Percentiles rank a stretch among this genome's conserved stretches.
These are phyloP conservation scores for Lithophane ornitopus DNA, from an alignment of 2,888 invertebrate species.

Conservation along the genomic window DNA sequence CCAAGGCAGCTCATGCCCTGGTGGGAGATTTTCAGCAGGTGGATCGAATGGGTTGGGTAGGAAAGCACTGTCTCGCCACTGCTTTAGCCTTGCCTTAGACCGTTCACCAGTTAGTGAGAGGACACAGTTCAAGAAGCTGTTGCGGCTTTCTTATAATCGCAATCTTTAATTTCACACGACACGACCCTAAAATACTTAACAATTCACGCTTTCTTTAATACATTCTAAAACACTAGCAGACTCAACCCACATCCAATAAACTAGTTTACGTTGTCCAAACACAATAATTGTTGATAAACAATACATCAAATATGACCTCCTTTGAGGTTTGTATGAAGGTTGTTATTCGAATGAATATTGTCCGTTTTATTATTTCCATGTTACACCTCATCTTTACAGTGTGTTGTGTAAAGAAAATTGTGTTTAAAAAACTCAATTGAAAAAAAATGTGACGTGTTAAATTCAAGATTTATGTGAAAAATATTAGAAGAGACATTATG, in stretches of 20 bases:
- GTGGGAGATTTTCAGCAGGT: too few species aligned
- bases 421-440: not conserved
- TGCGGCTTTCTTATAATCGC: too few species aligned
- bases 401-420: constrained; percentile 21
- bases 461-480: not conserved
- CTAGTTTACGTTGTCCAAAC: constrained; percentile 63
- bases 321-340: constrained; percentile 52
- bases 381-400: constrained; percentile 28
- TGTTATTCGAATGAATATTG: constrained; percentile 45
- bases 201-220: constrained; percentile 46
- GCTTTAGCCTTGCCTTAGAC: too few species aligned
- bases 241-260: constrained; percentile 60
- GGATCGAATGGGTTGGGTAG: too few species aligned
- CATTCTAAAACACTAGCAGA: constrained; percentile 32
- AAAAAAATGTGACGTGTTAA: not conserved
- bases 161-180: not conserved
- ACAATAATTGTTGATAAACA: constrained; percentile 66
- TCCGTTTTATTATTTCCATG: constrained; percentile 55
- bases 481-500: not conserved
- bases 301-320: constrained; percentile 73
- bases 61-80: too few species aligned
- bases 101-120: too few species aligned
- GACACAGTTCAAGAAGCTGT: too few species aligned
- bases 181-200: constrained; percentile 4
- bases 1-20: too few species aligned